Conservation (phyloP, 1,140 invertebrate genomes). For the Monochamus saltuarius region DNA sequence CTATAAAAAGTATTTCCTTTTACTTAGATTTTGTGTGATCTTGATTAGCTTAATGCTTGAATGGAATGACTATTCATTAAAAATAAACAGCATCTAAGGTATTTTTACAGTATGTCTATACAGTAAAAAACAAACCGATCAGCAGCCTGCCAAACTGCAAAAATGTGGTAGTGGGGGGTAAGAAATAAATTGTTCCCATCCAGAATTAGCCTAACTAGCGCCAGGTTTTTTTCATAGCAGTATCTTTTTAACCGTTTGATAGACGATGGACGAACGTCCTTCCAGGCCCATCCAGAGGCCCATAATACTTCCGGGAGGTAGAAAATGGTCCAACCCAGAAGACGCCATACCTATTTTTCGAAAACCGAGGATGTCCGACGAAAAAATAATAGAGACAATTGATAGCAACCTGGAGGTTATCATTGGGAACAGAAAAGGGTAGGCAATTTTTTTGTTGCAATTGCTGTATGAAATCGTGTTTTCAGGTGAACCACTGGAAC, state of each 20-base stretch:
- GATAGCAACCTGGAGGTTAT: conserved; percentile 75
- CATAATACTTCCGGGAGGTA: conserved; percentile 66
- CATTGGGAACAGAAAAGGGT: conserved; percentile 74
- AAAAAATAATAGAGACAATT: conserved; percentile 73
- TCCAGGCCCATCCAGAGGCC: conserved; percentile 49
- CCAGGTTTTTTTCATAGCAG: not conserved
- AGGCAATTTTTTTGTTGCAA: conserved; percentile 42
- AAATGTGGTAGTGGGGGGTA: not conserved
- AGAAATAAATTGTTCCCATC: too few relatives aligned
- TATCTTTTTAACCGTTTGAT: not conserved
- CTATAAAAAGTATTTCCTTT: too few relatives aligned
- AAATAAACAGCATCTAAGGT: not conserved
- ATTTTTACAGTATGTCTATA: not conserved
- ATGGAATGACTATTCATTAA: conserved; percentile 52
- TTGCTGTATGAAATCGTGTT: conserved; percentile 43
- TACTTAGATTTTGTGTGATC: too few relatives aligned
- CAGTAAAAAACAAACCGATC: not conserved
- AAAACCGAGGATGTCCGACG: conserved; percentile 64
- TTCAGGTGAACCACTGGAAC: conserved; percentile 58
- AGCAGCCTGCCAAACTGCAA: conserved; percentile 10
- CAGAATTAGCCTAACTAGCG: too few relatives aligned
- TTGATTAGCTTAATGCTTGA: too few relatives aligned
- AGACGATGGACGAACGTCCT: conserved; percentile 18
- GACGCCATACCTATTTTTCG: conserved; percentile 57
- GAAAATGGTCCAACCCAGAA: conserved; percentile 72